Evolutionary conservation across 2,888 invertebrate genomes (phyloP), one percentile per base, ranked within the genome.

Genomic region (Trisateles emortualis): DNA sequence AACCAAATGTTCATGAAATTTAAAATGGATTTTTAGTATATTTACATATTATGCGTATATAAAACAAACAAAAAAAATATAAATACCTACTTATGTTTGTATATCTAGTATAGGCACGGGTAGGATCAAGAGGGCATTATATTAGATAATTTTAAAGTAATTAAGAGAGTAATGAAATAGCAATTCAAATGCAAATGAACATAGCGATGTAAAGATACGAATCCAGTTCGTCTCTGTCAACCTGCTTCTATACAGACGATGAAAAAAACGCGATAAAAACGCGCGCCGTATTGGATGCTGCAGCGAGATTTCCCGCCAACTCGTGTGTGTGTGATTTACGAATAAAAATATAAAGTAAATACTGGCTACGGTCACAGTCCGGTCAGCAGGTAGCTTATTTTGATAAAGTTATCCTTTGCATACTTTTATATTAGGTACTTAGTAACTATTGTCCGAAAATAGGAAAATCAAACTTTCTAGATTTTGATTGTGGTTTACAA

Each of bases 241-340:
- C 84, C 83, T 85, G 84, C 74, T 79, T 74, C 68, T 52, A 70
- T 68, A 62, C 70, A 81, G 76, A 77, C 75, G 70, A 49, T 76
- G 68, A 88, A 89, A 89, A n/a, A 89, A 88, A 86, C 51, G 47
- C 26, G 50, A 67, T 74, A 84, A 87, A 86, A 87, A 86, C 80
- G 75, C 62, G 72, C 74, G 73, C 75, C 73, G 71, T 68, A 74
- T 66, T 73, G 74, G 80, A 82, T 64, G 65, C 53, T 59, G 64
- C 64, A 59, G 76, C 72, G 72, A 84, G 81, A 80, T 83, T 86
- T 86, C 86, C 83, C 86, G 83, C 81, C 82, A 80, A 77, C 73
- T 70, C 69, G 73, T 81, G 78, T 82, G 78, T 82, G 78, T 76
- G 75, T 76, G 74, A 83, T 82, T 82, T 62, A 68, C 60, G 60